Percentiles rank a stretch among this genome's conserved stretches.
Conservation (phyloP, 2,797 vertebrate genomes). For the Australoheros facetus region DNA sequence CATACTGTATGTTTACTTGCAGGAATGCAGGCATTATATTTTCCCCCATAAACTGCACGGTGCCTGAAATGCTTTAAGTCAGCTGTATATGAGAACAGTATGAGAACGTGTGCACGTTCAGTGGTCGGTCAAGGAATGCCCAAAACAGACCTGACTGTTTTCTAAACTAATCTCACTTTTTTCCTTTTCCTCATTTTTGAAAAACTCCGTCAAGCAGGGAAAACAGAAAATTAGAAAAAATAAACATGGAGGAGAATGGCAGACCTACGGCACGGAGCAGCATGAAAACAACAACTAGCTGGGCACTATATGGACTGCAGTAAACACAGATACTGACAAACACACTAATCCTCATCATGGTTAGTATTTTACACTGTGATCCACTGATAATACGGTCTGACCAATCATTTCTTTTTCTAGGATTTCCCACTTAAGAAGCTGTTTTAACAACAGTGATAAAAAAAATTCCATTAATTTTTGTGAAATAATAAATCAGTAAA, state of each 20-base stretch:
- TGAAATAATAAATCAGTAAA: not conserved
- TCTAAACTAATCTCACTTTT: constrained; percentile 68
- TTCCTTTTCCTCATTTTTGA: constrained; percentile 20
- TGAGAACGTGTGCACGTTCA: not conserved
- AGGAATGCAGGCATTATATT: constrained; percentile 16
- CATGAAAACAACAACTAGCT: not conserved
- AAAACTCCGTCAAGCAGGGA: constrained; percentile 63
- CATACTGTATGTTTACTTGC: constrained; percentile 28
- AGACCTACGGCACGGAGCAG: constrained; percentile 1
- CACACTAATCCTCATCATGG: not conserved
- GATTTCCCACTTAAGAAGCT: not conserved
- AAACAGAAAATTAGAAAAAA: constrained; percentile 69
- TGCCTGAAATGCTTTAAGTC: constrained; percentile 17
- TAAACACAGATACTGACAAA: not conserved
- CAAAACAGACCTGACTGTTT: constrained; percentile 51
- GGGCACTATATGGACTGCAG: not conserved
- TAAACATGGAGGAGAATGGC: constrained; percentile 51
- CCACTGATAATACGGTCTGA: not conserved
- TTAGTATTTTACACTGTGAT: not conserved
- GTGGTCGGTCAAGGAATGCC: not conserved
- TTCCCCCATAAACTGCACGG: constrained; percentile 22
- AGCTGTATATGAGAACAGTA: not conserved
- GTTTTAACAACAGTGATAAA: not conserved
- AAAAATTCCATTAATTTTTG: not conserved
- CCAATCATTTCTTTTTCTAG: not conserved